Evolutionary conservation across 2,113 vertebrate species (phyloP).

Genomic region (Silurus meridionalis): DNA sequence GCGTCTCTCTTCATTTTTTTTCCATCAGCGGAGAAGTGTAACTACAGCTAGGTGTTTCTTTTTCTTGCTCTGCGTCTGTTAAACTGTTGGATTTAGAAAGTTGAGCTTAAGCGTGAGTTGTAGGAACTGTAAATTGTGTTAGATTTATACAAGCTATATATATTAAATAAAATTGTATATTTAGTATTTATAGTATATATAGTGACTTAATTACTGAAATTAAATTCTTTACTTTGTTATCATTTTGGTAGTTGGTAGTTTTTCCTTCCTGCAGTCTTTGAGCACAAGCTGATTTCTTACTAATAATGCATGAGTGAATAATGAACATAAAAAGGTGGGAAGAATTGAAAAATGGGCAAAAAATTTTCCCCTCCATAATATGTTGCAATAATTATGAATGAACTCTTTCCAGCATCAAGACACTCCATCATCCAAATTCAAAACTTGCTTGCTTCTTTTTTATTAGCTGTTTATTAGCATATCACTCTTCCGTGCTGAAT

Average conservation of each 20-base stretch:
- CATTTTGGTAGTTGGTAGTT: not conserved
- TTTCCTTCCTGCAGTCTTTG: not conserved
- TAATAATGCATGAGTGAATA: not conserved
- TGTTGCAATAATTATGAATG: constrained; percentile 29
- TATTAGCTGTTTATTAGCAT: not conserved
- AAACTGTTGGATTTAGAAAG: not conserved
- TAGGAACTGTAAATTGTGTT: not conserved
- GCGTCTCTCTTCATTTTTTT: not conserved
- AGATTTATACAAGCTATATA: not conserved
- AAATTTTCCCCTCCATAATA: not conserved
- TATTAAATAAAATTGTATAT: too few relatives aligned
- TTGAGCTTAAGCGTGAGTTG: not conserved
- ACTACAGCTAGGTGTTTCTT: not conserved
- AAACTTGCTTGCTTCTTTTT: too few relatives aligned
- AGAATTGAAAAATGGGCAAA: not conserved
- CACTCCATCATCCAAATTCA: not conserved
- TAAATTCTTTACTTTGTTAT: not conserved
- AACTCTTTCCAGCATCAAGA: constrained; percentile 22
- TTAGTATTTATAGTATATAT: not conserved
- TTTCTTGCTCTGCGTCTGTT: not conserved
- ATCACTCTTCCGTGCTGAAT: not conserved
- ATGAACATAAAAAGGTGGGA: not conserved
- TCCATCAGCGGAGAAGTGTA: not conserved
- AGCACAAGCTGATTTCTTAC: not conserved
- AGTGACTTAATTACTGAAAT: not conserved